Percentiles rank a stretch among this genome's conserved stretches.
phyloP scores from a whole-genome alignment of 2,113 vertebrate species.

The Ancistrus triradiatus region DNA sequence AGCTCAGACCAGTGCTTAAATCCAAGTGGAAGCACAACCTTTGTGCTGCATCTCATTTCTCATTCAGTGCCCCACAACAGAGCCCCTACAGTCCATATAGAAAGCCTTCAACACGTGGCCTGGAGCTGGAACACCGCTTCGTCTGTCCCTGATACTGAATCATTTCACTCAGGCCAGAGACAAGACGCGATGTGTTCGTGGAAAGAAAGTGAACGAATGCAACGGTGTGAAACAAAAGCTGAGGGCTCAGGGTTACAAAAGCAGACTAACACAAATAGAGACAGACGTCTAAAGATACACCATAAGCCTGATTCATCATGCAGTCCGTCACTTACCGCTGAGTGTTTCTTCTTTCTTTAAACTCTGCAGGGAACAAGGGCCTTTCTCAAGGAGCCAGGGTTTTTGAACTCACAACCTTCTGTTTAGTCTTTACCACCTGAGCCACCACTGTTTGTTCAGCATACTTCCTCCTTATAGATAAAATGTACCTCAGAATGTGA shows the following conservation, averaged over 20 bases:
- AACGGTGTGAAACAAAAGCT: neutral
- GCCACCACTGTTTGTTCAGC: too few species aligned
- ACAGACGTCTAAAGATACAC: neutral
- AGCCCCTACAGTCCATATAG: constrained; percentile 9
- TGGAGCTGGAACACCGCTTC: constrained; percentile 47
- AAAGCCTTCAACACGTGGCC: constrained; percentile 16
- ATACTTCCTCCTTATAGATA: too few species aligned
- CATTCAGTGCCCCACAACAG: constrained; percentile 1
- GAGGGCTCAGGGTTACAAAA: neutral
- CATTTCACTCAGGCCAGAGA: constrained; percentile 2
- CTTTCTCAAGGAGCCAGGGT: too few species aligned
- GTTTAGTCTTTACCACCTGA: too few species aligned
- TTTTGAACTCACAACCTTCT: too few species aligned
- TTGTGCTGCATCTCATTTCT: neutral
- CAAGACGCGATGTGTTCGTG: constrained; percentile 25
- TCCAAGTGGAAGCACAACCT: constrained; percentile 12
- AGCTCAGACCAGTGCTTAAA: neutral
- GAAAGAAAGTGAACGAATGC: neutral
- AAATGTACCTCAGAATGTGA: too few species aligned
- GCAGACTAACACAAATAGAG: neutral
- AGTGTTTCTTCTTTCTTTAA: too few species aligned
- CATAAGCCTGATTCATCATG: neutral
- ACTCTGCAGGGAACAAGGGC: too few species aligned
- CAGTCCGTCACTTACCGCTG: too few species aligned
- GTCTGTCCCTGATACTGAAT: constrained; percentile 45